Evolutionary conservation across 2,888 invertebrate species (phyloP).

Genomic region (Campoplex nolae): DNA sequence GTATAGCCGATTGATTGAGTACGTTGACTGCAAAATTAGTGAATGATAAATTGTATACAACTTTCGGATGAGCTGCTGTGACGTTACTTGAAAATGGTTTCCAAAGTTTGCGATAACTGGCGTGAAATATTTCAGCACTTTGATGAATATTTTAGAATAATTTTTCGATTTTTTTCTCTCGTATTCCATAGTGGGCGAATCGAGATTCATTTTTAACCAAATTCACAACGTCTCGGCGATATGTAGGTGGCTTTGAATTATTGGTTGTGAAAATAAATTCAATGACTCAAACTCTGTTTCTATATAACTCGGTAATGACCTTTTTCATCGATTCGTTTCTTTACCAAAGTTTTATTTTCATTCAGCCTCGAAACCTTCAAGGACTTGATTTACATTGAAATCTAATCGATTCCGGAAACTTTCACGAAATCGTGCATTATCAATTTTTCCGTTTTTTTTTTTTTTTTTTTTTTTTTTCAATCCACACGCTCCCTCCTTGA

Average conservation of each 20-base stretch:
- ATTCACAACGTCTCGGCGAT: not conserved
- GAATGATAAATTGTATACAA: not conserved
- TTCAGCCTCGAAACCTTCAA: too few relatives aligned
- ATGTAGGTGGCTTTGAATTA: not conserved
- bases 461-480: too few relatives aligned
- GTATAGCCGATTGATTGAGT: not conserved
- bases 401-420: too few relatives aligned
- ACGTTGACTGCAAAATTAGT: not conserved
- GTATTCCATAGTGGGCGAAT: not conserved
- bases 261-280: not conserved
- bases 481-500: too few relatives aligned
- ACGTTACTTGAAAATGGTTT: not conserved
- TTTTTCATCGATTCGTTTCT: too few relatives aligned
- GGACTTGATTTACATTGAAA: too few relatives aligned
- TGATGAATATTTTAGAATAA: constrained; percentile 10
- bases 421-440: too few relatives aligned
- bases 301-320: too few relatives aligned
- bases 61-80: not conserved
- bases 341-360: too few relatives aligned
- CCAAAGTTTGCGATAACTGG: not conserved
- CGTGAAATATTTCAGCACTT: not conserved
- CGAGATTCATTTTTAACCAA: not conserved
- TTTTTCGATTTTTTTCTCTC: not conserved
- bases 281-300: too few relatives aligned
- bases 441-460: too few relatives aligned